phyloP scores from a whole-genome alignment of 2,797 vertebrate genomes.

The Micrastur ruficollis region DNA sequence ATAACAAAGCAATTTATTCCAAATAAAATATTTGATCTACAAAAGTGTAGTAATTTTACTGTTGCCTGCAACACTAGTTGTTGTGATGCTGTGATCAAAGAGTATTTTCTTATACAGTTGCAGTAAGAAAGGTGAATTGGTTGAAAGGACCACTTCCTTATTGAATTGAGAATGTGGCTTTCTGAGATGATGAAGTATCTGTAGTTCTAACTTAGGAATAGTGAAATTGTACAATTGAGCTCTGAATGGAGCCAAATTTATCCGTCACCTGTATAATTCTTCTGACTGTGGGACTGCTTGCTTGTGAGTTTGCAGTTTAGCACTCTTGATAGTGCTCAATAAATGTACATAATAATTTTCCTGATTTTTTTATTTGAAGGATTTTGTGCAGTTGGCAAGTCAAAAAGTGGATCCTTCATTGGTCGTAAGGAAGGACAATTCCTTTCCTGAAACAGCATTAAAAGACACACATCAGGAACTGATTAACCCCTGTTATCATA shows the following conservation, averaged over 20 bases:
- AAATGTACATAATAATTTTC: not conserved
- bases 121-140: not conserved
- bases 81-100: not conserved
- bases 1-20: not conserved
- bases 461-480: slow-evolving; percentile 31
- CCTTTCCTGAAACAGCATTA: not conserved
- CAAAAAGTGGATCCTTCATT: slow-evolving; percentile 42
- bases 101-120: not conserved
- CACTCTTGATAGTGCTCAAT: not conserved
- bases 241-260: not conserved
- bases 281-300: not conserved
- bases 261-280: not conserved
- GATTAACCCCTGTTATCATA: not conserved
- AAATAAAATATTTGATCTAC: not conserved
- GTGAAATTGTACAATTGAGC: not conserved
- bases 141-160: not conserved
- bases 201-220: not conserved
- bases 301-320: not conserved
- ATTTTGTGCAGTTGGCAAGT: slow-evolving; percentile 53
- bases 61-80: not conserved
- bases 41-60: not conserved
- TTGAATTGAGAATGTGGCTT: not conserved
- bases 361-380: slow-evolving; percentile 65
- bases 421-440: not conserved
- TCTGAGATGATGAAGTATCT: not conserved